A percentile compares a stretch with the other conserved stretches of the same genome.
Conservation (phyloP, 2,113 vertebrate genomes). For the Hemiprocne comata region DNA sequence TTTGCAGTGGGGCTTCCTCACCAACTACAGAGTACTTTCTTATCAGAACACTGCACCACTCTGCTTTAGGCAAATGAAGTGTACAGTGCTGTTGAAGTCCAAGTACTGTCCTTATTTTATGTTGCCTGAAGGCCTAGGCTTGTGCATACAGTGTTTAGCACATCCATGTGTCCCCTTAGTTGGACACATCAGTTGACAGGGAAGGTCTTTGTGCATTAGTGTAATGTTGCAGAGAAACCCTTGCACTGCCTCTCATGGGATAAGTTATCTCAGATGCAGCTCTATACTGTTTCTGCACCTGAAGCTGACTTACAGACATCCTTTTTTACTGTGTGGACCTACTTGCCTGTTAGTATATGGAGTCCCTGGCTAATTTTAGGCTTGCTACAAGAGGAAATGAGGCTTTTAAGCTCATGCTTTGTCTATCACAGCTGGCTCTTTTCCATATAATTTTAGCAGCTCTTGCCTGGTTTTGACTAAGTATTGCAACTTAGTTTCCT, state of each 20-base stretch:
- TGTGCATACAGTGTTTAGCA: neutral
- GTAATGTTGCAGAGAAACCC: neutral
- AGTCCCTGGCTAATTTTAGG: neutral
- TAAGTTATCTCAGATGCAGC: neutral
- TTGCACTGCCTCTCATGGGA: neutral
- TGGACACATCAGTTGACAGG: neutral
- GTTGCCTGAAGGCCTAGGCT: neutral
- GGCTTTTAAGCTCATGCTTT: neutral
- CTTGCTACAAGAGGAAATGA: neutral
- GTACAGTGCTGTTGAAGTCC: neutral
- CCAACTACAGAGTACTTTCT: neutral
- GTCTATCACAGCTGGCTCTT: neutral
- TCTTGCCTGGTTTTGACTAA: neutral
- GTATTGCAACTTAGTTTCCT: neutral
- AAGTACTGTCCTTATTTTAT: neutral
- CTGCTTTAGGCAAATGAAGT: neutral
- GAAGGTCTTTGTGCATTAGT: neutral
- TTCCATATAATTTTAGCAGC: conserved; percentile 1
- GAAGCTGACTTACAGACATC: neutral
- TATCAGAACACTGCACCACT: neutral
- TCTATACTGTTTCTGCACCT: neutral
- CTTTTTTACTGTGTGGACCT: neutral
- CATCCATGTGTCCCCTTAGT: neutral
- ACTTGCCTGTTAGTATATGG: neutral
- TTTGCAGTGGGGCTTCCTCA: neutral